phyloP scores from a whole-genome alignment of 2,888 invertebrate species.

The Sturmia bella region DNA sequence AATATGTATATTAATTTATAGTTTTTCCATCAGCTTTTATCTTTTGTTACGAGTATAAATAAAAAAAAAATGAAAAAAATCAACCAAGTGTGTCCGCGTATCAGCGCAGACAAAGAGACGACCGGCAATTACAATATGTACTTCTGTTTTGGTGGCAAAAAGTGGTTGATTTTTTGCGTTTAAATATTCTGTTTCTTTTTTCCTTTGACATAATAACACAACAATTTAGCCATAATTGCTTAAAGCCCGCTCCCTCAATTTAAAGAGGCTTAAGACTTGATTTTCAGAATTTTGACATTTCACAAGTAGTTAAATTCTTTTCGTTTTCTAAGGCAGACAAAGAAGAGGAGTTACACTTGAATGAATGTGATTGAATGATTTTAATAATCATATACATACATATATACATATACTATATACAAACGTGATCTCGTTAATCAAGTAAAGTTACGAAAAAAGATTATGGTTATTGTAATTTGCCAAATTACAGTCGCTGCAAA shows the following conservation, averaged over 20 bases:
- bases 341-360: conserved; percentile 46
- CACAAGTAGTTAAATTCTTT: conserved; percentile 41
- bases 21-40: conserved; percentile 33
- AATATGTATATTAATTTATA: conserved; percentile 46
- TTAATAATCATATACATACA: conserved; percentile 64
- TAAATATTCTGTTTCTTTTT: neutral
- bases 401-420: conserved; percentile 46
- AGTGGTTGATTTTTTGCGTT: conserved; percentile 20
- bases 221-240: conserved; percentile 50
- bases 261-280: conserved; percentile 52
- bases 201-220: conserved; percentile 18
- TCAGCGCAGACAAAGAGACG: conserved; percentile 43
- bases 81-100: conserved; percentile 75
- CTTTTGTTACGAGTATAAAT: conserved; percentile 8
- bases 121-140: conserved; percentile 25
- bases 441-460: conserved; percentile 58
- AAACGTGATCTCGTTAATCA: conserved; percentile 69
- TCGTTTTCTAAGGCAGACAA: conserved; percentile 23
- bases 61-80: conserved; percentile 56
- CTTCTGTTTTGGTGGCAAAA: conserved; percentile 36
- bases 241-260: neutral
- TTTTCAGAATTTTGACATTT: conserved; percentile 43
- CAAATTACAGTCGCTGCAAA: too few species aligned
- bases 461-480: conserved; percentile 50
- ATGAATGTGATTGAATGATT: conserved; percentile 49